Evolutionary conservation across 1,140 invertebrate genomes (phyloP), one percentile per base, ranked within the genome.

Genomic region (Phocides pigmalion): DNA sequence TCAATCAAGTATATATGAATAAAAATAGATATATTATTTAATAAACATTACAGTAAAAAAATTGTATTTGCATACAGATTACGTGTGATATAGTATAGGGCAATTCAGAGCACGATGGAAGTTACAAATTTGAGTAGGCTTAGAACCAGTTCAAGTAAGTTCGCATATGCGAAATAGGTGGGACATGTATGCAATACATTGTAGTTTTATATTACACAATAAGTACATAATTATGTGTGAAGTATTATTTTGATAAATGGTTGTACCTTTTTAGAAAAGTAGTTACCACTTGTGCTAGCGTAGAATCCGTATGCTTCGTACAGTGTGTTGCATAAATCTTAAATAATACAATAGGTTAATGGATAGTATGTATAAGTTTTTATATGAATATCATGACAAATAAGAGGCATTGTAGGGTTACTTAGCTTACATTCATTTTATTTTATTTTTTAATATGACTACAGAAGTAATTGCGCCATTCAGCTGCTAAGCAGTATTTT

Each of bases 21-120:
- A n/a, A n/a, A n/a, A n/a, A n/a, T n/a, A n/a, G n/a, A n/a, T n/a
- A n/a, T n/a, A n/a, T n/a, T n/a, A n/a, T n/a, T n/a, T n/a, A n/a
- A n/a, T n/a, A n/a, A n/a, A n/a, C n/a, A n/a, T n/a, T 39, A 4
- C 12, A 14, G 5, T 14, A 14, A 12, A 39, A 14, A 14, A 1
- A 37, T 37, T 39, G 4, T 14, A 14, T 3, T 39, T 39, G 12
- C n/a, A 14, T 19, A 61, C 51, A 66, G 62, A 61, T 74, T 77
- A 74, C 68, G 65, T 58, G 44, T 58, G 54, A 41, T 20, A 32
- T 35, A 59, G 68, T 66, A 37, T 49, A 70, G 68, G 65, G 70
- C 70, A 81, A 80, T 68, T 74, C 87, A 91, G 88, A 91, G 88
- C 88, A 91, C 88, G 88, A 90, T 88, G 81, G 83, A 88, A 84